Conservation (phyloP, 1,140 invertebrate genomes). For the Drosophila mauritiana region DNA sequence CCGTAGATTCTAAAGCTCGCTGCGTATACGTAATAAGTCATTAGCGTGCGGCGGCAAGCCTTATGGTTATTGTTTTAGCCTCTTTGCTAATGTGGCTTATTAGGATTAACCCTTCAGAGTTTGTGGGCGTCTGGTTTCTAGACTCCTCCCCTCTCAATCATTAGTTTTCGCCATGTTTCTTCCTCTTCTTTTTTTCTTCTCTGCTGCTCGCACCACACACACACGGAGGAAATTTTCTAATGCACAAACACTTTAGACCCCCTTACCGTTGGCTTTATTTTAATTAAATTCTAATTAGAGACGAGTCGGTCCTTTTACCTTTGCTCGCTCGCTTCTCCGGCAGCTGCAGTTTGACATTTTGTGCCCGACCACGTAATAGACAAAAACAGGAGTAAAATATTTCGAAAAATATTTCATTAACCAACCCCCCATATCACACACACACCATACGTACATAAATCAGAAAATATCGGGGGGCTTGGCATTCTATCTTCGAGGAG, state of each 20-base stretch:
- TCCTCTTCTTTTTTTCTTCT: background rate
- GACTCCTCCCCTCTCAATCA: background rate
- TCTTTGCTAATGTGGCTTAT: conserved; percentile 81
- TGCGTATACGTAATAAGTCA: conserved; percentile 74
- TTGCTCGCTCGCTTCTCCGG: background rate
- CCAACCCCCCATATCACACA: conserved; percentile 21
- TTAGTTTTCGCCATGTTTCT: conserved; percentile 20
- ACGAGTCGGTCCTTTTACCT: conserved; percentile 29
- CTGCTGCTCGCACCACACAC: background rate
- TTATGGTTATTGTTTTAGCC: conserved; percentile 45
- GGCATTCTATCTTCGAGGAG: conserved; percentile 58
- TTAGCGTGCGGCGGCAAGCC: conserved; percentile 53
- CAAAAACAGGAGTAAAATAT: conserved; percentile 65
- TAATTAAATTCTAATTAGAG: conserved; percentile 85
- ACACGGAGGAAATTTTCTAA: conserved; percentile 11
- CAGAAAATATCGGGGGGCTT: background rate
- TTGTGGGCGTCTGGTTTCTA: conserved; percentile 7
- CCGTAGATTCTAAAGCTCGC: conserved; percentile 16
- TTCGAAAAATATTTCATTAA: conserved; percentile 81
- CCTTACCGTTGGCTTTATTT: conserved; percentile 55
- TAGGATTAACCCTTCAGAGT: conserved; percentile 54
- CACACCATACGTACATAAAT: background rate
- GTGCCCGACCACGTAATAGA: conserved; percentile 78
- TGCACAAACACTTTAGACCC: conserved; percentile 13
- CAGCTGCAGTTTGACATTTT: conserved; percentile 76